phyloP scores from a whole-genome alignment of 2,888 invertebrate genomes.

The Eupithecia vulgata region DNA sequence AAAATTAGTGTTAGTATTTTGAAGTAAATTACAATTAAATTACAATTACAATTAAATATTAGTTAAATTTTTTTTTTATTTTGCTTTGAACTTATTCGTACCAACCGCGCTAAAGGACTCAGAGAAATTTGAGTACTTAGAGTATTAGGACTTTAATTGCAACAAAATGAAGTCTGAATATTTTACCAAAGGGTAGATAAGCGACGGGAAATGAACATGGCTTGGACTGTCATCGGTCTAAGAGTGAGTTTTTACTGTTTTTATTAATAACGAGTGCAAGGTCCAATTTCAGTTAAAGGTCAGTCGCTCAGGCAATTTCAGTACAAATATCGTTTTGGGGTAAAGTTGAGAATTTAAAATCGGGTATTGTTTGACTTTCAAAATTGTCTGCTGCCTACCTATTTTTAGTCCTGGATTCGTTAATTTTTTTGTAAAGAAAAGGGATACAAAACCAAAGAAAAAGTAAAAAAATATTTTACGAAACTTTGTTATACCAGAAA shows the following conservation, averaged over 20 bases:
- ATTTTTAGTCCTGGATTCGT: background rate
- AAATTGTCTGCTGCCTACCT: background rate
- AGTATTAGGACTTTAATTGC: too few relatives aligned
- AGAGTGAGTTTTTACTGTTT: background rate
- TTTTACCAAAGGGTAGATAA: background rate
- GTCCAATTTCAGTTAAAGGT: conserved; percentile 32
- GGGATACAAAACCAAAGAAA: background rate
- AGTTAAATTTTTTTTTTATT: too few relatives aligned
- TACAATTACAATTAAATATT: too few relatives aligned
- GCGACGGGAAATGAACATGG: background rate
- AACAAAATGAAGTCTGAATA: background rate
- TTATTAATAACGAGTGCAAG: conserved; percentile 10
- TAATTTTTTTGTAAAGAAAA: too few relatives aligned
- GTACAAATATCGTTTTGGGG: conserved; percentile 28
- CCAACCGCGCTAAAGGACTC: background rate
- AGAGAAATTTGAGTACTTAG: too few relatives aligned
- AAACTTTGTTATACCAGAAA: too few relatives aligned
- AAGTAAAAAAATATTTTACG: too few relatives aligned
- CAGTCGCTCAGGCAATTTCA: conserved; percentile 24
- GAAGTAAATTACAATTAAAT: too few relatives aligned
- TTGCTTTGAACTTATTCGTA: background rate
- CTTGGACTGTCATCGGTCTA: background rate
- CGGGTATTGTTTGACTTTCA: background rate
- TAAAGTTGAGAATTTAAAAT: conserved; percentile 28
- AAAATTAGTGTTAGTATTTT: too few relatives aligned